Evolutionary conservation across 2,888 invertebrate genomes (phyloP).

Genomic region (Drosophila pullipes): DNA sequence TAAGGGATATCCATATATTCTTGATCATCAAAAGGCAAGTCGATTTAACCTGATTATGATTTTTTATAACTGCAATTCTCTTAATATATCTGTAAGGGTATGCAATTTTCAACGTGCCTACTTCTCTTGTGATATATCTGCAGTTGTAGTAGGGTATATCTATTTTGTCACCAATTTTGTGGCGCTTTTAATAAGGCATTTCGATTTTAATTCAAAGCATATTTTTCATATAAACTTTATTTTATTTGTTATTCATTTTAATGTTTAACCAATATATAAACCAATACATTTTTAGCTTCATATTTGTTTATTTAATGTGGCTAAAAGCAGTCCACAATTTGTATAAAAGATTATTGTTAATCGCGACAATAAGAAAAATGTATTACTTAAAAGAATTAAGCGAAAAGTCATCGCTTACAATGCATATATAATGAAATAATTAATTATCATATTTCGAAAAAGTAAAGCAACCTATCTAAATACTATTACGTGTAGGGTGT

Average conservation of each 20-base stretch:
- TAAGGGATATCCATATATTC: background rate
- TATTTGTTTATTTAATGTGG: background rate
- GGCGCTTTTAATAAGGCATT: background rate
- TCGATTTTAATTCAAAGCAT: background rate
- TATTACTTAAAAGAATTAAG: background rate
- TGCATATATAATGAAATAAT: no score
- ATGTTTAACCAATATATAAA: background rate
- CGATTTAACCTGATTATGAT: background rate
- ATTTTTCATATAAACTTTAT: background rate
- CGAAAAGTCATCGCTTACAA: no score
- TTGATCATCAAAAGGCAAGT: background rate
- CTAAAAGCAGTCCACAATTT: background rate
- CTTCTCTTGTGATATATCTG: rapidly evolving
- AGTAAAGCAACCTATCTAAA: background rate
- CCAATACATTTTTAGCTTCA: no score
- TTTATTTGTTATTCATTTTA: background rate
- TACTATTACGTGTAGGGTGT: background rate
- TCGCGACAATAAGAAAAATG: background rate
- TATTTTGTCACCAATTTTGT: background rate
- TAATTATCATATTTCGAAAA: no score
- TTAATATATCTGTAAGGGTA: background rate
- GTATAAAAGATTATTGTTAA: background rate
- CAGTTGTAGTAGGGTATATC: conserved; percentile 7
- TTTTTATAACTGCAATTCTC: background rate
- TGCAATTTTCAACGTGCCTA: background rate